These are phyloP conservation scores for Malurus alboscapulatus DNA, from an alignment of 2,113 vertebrate species.

Conservation along the genomic window DNA sequence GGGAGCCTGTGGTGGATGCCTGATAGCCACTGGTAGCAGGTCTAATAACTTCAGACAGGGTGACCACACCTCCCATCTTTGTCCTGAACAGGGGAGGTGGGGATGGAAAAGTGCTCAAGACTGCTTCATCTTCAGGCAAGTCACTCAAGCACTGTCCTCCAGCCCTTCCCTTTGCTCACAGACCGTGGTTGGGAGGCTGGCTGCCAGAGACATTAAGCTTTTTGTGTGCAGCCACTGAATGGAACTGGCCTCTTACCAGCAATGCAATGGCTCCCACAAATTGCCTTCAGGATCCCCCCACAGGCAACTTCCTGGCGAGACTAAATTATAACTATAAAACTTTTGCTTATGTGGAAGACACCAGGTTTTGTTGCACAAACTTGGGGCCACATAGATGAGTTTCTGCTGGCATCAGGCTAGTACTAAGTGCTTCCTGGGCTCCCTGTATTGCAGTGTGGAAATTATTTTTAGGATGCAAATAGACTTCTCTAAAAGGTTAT, in stretches of 20 bases:
- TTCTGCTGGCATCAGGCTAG: neutral
- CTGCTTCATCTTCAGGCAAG: neutral
- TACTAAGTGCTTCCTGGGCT: neutral
- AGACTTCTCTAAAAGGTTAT: neutral
- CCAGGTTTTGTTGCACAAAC: neutral
- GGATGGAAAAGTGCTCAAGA: neutral
- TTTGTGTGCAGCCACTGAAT: neutral
- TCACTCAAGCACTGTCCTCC: neutral
- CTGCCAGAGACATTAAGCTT: neutral
- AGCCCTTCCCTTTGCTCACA: neutral
- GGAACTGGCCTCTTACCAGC: neutral
- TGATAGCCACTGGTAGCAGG: neutral
- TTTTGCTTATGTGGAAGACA: neutral
- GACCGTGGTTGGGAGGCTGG: neutral
- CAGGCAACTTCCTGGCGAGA: neutral
- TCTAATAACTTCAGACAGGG: neutral
- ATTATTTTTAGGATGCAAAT: neutral
- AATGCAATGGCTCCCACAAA: neutral
- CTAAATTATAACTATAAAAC: neutral
- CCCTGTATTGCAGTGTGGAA: neutral
- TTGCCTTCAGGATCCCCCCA: neutral
- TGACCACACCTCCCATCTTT: neutral
- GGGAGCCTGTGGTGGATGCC: neutral
- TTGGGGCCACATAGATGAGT: fast-evolving
- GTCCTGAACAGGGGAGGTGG: neutral